Base-by-base conservation (phyloP, 1,140 invertebrate genomes). In the Hormaphis cornu region DNA sequence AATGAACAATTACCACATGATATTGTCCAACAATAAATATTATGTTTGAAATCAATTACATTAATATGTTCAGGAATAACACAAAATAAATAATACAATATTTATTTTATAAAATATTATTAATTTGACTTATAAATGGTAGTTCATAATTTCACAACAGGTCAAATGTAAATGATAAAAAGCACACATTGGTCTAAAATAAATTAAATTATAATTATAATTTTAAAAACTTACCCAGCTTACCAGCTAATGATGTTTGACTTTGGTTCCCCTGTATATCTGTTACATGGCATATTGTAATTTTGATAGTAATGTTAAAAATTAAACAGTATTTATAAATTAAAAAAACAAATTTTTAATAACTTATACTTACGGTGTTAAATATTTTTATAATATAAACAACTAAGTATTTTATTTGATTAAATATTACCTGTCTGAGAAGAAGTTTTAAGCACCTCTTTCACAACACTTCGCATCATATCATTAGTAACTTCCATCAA, bases 401-500 rank as follows among this genome's bases (percentile, higher is more conserved):
- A 37, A n/a, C n/a, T n/a, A 12, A 56, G 0, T 35, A 20, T 33
- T 35, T 12, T 30, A 30, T 33, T 14, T 35, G 3, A 22, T 20
- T 69, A 54, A 22, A 69, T 58, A 69, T 77, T 86, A 87, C 86
- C 85, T 87, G 86, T 87, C 75, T 79, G 80, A 75, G 81, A 81
- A 72, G 81, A 81, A 74, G 83, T 82, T 74, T 80, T 81, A 75
- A 84, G 81, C 73, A 87, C 84, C 79, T 95, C 90, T 78, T 86
- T 83, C 78, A 89, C 91, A 74, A 94, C 84, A 72, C 81, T 80
- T 73, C 84, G 78, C 76, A 97, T 93, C 83, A 95, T 90, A 78
- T 89, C 85, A 75, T 89, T 91, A 14, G 95, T 97, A 73, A 95
- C 93, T 76, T 95, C 91, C 69, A 97, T 81, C 58, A 97, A 83